Evolutionary conservation across 2,888 invertebrate genomes (phyloP).

Genomic region (Bugulina stolonifera): DNA sequence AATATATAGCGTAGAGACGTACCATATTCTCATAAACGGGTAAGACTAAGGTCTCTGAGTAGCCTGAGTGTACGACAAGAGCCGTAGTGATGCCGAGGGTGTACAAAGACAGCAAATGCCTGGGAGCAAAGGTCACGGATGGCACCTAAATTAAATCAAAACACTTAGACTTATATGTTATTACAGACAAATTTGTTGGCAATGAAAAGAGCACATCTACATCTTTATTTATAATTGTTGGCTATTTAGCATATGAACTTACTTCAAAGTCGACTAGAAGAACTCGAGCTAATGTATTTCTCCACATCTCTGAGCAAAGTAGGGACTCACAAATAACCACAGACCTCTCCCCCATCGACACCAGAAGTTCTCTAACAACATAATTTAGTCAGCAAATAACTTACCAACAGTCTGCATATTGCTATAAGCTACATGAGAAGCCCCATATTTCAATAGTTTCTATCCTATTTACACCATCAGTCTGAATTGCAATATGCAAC

Average conservation of each 20-base stretch:
- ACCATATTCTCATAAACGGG: slow-evolving; percentile 59
- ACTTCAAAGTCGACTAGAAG: slow-evolving; percentile 18
- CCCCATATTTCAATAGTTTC: too few species aligned
- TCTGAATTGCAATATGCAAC: too few species aligned
- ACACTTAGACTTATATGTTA: too few species aligned
- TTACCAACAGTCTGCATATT: too few species aligned
- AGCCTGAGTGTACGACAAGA: slow-evolving; percentile 81
- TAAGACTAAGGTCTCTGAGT: slow-evolving; percentile 71
- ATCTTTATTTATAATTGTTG: too few species aligned
- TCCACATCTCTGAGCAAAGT: background rate
- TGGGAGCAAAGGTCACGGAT: slow-evolving; percentile 74
- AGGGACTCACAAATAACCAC: slow-evolving; percentile 12
- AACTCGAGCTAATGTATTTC: background rate
- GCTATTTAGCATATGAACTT: too few species aligned
- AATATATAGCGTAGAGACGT: background rate
- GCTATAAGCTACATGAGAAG: too few species aligned
- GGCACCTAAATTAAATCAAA: slow-evolving; percentile 64
- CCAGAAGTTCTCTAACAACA: slow-evolving; percentile 17
- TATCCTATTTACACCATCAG: too few species aligned
- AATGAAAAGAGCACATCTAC: too few species aligned
- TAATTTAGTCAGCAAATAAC: too few species aligned
- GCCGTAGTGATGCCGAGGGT: slow-evolving; percentile 76
- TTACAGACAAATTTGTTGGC: too few species aligned
- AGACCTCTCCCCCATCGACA: slow-evolving; percentile 8
- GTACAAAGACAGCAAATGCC: slow-evolving; percentile 74